Percentiles rank a stretch among this genome's conserved stretches.
These are phyloP conservation scores for Crambe crambe DNA, from an alignment of 37 sponge, comb jelly and placozoan genomes.

Conservation along the genomic window DNA sequence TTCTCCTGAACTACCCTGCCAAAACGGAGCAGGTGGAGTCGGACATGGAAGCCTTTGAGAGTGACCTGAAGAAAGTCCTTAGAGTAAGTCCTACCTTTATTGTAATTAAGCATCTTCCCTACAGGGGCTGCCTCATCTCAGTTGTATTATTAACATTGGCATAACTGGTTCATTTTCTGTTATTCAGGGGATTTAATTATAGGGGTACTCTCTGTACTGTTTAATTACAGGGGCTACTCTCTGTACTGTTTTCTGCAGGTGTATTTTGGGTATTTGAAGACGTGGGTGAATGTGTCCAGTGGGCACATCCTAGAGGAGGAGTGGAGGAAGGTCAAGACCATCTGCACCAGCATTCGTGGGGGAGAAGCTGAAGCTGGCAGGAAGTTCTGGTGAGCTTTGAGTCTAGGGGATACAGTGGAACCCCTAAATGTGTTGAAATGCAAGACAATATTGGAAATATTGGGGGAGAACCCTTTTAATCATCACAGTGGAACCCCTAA, in stretches of 20 bases:
- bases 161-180: no score
- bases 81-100: slow-evolving; percentile 32
- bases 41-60: slow-evolving; percentile 56
- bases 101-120: no score
- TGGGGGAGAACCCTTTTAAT: no score
- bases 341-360: slow-evolving; percentile 59
- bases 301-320: slow-evolving; percentile 68
- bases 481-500: no score
- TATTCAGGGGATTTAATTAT: no score
- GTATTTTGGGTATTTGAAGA: slow-evolving; percentile 70
- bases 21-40: slow-evolving; percentile 31
- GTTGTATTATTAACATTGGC: no score
- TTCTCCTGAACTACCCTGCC: slow-evolving; percentile 24
- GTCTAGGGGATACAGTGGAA: no score
- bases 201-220: no score
- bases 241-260: slow-evolving; percentile 25
- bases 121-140: no score
- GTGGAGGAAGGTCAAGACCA: slow-evolving; percentile 67
- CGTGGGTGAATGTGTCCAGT: slow-evolving; percentile 43
- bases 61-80: slow-evolving; percentile 51
- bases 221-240: not conserved
- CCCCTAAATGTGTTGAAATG: no score
- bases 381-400: slow-evolving; percentile 76
- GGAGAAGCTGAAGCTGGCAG: slow-evolving; percentile 77
- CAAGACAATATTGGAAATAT: no score